Conservation (phyloP, 2,113 vertebrate genomes). For the Podilymbus podiceps region DNA sequence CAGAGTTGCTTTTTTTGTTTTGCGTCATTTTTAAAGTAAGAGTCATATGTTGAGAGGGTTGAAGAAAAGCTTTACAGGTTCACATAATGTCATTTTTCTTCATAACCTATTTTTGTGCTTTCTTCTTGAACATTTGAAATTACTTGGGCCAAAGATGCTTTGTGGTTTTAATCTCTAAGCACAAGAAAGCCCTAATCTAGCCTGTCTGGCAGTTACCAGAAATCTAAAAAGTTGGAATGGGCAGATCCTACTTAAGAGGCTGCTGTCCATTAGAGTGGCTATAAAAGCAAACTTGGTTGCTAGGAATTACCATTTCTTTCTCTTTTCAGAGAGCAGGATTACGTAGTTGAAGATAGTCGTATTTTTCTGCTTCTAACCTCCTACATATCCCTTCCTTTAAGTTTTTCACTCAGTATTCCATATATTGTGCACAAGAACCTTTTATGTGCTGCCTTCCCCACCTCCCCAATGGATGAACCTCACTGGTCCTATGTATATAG, state of each 20-base stretch:
- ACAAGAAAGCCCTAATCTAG: neutral
- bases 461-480: too few species aligned
- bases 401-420: neutral
- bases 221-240: neutral
- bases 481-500: fast-evolving
- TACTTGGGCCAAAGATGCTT: neutral
- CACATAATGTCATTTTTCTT: neutral
- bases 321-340: neutral
- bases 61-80: neutral
- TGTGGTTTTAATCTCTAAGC: neutral
- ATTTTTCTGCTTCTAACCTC: neutral
- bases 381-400: neutral
- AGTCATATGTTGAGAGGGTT: neutral
- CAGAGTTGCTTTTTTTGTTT: neutral
- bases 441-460: too few species aligned
- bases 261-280: neutral
- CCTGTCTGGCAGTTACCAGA: neutral
- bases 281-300: neutral
- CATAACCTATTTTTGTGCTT: neutral
- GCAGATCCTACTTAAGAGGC: neutral
- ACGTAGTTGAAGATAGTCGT: too few species aligned
- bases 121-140: neutral
- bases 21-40: neutral
- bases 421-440: neutral
- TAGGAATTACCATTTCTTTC: neutral